A percentile compares a stretch with the other conserved stretches of the same genome.
These are phyloP conservation scores for Patiria miniata DNA, from an alignment of 35 echinoderm and acorn worm genomes.

Conservation along the genomic window DNA sequence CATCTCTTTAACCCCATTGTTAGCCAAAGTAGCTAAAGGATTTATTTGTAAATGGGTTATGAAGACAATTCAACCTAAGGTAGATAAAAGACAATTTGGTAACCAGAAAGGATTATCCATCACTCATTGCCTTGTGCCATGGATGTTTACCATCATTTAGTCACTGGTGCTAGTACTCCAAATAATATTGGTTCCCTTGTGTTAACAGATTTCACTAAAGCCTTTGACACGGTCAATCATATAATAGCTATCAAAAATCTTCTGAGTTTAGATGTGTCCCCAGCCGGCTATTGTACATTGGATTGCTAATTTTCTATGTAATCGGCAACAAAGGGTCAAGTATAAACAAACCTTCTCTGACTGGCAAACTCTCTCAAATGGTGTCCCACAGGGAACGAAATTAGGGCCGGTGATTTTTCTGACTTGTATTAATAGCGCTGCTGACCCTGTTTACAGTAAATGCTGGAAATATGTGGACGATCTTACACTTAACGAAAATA, in stretches of 20 bases:
- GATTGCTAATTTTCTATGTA: neutral
- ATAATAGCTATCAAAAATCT: neutral
- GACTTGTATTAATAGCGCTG: neutral
- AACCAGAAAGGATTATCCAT: neutral
- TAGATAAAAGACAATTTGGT: neutral
- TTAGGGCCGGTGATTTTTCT: neutral
- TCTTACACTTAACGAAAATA: no score
- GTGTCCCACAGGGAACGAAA: neutral
- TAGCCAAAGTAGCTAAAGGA: constrained; percentile 11
- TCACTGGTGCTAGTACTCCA: neutral
- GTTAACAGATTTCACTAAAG: neutral
- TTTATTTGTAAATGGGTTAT: neutral
- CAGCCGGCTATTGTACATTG: neutral
- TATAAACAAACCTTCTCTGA: neutral
- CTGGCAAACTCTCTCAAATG: neutral
- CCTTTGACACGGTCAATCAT: constrained; percentile 1
- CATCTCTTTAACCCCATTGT: neutral
- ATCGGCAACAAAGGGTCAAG: neutral
- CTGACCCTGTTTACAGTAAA: neutral
- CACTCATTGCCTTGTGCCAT: neutral
- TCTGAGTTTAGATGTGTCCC: neutral
- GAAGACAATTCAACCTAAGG: neutral
- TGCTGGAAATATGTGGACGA: no score
- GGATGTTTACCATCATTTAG: neutral
- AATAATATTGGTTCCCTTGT: neutral